Conservation (phyloP, 1,140 invertebrate genomes). For the Drosophila sproati region DNA sequence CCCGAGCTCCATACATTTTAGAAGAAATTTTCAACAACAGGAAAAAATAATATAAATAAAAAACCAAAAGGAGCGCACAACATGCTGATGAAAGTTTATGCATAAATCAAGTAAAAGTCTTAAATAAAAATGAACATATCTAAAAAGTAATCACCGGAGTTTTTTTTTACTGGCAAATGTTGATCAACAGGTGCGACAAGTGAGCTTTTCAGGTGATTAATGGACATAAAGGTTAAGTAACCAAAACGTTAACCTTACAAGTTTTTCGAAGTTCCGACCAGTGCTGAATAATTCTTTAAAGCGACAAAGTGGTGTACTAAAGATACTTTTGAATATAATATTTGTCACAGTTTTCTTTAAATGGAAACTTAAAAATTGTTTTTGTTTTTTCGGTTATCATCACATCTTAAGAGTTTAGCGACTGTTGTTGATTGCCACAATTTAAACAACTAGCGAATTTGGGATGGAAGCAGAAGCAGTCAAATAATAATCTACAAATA, state of each 20-base stretch:
- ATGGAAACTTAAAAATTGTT: no score
- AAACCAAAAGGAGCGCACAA: slow-evolving; percentile 26
- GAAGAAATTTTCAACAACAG: slow-evolving; percentile 62
- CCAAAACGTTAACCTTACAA: background rate
- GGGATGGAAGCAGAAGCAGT: slow-evolving; percentile 7
- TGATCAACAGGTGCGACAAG: background rate
- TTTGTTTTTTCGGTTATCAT: background rate
- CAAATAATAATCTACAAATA: slow-evolving; percentile 19
- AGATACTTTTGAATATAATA: no score
- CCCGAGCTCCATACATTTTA: slow-evolving; percentile 70
- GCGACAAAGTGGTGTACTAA: no score
- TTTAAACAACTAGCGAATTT: background rate
- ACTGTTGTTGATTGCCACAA: background rate
- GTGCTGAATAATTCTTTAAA: background rate
- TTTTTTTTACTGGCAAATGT: slow-evolving; percentile 10
- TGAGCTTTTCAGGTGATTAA: background rate
- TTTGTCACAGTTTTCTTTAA: no score
- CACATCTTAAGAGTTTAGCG: no score
- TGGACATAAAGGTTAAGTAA: background rate
- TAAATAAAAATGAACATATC: slow-evolving; percentile 83
- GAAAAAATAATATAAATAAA: slow-evolving; percentile 20
- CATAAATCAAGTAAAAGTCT: slow-evolving; percentile 80
- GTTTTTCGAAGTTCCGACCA: background rate
- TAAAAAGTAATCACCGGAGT: slow-evolving; percentile 54
- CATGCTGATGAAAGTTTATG: slow-evolving; percentile 72